Base-by-base conservation (phyloP, 2,113 vertebrate species). In the Oriolus oriolus region DNA sequence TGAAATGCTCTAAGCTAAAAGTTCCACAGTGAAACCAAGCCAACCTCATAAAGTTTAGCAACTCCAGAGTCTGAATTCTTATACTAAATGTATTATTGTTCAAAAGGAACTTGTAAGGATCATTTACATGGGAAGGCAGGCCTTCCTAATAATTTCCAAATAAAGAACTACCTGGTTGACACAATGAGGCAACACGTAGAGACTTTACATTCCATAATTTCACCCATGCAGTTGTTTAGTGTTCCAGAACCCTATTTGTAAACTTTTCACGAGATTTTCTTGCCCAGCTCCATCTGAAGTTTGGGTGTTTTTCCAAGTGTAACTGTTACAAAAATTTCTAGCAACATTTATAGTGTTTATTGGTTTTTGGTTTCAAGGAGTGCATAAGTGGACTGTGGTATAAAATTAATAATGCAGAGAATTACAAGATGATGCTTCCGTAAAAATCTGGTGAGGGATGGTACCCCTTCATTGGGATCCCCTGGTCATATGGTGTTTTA, bases 1-100 rank as follows among this genome's bases (percentile, higher is more conserved):
- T 78, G 89, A 84, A 96, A 63, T 31, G 69, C 84, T 91, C 77
- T 84, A 94, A 91, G 66, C 80, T 70, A 79, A 69, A 92, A 94
- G 90, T 87, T 95, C 75, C 65, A 63, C 27, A 44, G 65, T 42
- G 90, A 96, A 95, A 83, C 47, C 28, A 68, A 93, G 93, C 88
- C 92, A 96, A 85, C 7, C 79, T 86, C 70, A 90, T 95, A 95
- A 94, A 94, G 53, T 52, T 91, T 89, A 96, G 71, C 44, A 92
- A 94, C 47, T 95, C 85, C 95, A 93, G 84, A 95, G 75, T 70
- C 89, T 84, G 79, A 95, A 77, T 61, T 94, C 88, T 93, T 84
- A 84, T 47, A 53, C 77, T 82, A 71, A 90, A 78, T 56, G 26
- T 64, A 93, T 83, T 77, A 47, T 68, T 90, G 79, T 88, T 96